These are phyloP conservation scores for Acomys russatus DNA, from an alignment of 2,797 vertebrate species.

Conservation along the genomic window DNA sequence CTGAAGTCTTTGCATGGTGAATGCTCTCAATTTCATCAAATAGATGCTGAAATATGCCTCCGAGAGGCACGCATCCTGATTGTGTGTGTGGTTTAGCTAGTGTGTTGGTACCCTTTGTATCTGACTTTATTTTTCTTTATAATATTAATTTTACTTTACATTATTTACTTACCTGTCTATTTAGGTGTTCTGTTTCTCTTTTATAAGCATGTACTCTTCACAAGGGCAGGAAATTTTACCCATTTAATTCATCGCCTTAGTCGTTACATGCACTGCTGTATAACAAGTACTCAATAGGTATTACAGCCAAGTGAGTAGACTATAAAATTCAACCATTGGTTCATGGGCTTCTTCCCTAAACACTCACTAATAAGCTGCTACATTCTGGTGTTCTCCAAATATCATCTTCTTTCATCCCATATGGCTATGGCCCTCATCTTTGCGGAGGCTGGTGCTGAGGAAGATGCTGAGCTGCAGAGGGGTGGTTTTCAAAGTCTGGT, in stretches of 20 bases:
- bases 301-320: constrained; percentile 19
- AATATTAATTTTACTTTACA: background rate
- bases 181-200: background rate
- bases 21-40: background rate
- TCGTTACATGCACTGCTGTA: background rate
- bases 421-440: background rate
- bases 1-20: background rate
- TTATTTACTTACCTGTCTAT: background rate
- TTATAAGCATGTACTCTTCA: background rate
- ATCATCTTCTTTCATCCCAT: background rate
- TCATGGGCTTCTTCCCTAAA: constrained; percentile 3
- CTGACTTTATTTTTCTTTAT: constrained; percentile 33
- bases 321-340: background rate
- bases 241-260: background rate
- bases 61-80: background rate
- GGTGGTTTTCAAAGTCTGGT: background rate
- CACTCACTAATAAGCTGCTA: background rate
- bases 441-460: background rate
- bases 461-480: background rate
- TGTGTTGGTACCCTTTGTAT: background rate
- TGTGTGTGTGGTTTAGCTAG: background rate
- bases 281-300: background rate
- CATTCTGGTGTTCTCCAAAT: background rate
- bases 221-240: background rate
- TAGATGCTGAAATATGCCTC: constrained; percentile 22